These are phyloP conservation scores for Falco berigora DNA, from an alignment of 2,797 vertebrate genomes.

Conservation along the genomic window DNA sequence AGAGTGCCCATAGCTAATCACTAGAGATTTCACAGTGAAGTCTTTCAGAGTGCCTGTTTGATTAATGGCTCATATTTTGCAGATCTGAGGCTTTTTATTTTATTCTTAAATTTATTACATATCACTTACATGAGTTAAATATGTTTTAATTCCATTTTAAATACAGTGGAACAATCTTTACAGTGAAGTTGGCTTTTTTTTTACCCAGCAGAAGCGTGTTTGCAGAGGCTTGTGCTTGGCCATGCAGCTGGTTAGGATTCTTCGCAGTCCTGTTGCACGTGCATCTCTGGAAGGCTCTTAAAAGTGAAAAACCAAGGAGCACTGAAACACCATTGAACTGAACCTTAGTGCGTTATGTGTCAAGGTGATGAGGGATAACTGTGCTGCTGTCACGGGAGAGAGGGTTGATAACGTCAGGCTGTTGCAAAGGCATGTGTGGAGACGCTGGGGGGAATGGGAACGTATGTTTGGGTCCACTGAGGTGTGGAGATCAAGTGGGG, in stretches of 20 bases:
- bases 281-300: not conserved
- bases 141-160: constrained; percentile 10
- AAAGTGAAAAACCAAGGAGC: not conserved
- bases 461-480: not conserved
- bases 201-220: not conserved
- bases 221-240: not conserved
- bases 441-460: not conserved
- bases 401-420: not conserved
- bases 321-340: not conserved
- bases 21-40: not conserved
- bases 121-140: not conserved
- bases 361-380: not conserved
- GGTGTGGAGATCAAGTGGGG: not conserved
- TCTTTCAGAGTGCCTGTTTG: not conserved
- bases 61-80: constrained; percentile 27
- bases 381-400: not conserved
- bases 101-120: constrained; percentile 16
- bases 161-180: not conserved
- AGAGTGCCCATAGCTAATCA: constrained; percentile 7
- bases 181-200: not conserved
- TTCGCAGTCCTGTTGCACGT: not conserved
- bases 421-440: not conserved
- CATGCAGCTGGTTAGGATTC: not conserved
- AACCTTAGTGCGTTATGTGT: not conserved
- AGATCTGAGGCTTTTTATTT: constrained; percentile 4